Conservation (phyloP, 2,113 vertebrate genomes). For the Poicephalus meyeri region DNA sequence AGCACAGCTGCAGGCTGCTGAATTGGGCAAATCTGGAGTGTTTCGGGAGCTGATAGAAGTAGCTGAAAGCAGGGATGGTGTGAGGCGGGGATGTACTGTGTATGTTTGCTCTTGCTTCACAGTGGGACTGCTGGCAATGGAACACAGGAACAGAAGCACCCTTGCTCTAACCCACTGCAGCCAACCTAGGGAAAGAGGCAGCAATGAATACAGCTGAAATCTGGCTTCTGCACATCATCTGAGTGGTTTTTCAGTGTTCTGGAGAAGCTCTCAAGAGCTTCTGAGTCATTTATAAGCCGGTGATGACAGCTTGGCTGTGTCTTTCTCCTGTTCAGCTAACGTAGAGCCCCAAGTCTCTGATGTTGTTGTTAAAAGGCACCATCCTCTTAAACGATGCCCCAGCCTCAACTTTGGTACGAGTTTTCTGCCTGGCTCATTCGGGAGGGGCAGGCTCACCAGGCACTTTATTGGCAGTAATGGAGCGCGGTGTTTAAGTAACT, state of each 20-base stretch:
- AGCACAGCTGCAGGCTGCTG: not conserved
- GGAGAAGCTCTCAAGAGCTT: not conserved
- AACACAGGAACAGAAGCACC: not conserved
- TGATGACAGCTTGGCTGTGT: not conserved
- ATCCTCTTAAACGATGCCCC: not conserved
- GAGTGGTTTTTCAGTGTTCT: not conserved
- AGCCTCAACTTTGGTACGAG: conserved; percentile 59
- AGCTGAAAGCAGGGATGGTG: not conserved
- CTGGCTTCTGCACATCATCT: not conserved
- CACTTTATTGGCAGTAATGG: conserved; percentile 49
- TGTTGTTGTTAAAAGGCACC: not conserved
- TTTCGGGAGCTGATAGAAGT: not conserved
- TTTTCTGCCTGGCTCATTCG: conserved; percentile 40
- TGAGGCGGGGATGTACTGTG: not conserved
- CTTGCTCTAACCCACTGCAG: not conserved
- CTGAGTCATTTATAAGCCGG: not conserved
- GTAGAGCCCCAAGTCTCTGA: not conserved
- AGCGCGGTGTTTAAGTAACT: conserved; percentile 50
- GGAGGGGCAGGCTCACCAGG: conserved; percentile 45
- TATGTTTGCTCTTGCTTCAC: not conserved
- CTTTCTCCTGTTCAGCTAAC: not conserved
- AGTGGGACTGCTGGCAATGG: not conserved
- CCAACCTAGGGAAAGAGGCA: not conserved
- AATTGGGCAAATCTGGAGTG: not conserved
- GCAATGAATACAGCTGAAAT: not conserved